phyloP scores from a whole-genome alignment of 2,113 vertebrate species.

The Eonycteris spelaea region DNA sequence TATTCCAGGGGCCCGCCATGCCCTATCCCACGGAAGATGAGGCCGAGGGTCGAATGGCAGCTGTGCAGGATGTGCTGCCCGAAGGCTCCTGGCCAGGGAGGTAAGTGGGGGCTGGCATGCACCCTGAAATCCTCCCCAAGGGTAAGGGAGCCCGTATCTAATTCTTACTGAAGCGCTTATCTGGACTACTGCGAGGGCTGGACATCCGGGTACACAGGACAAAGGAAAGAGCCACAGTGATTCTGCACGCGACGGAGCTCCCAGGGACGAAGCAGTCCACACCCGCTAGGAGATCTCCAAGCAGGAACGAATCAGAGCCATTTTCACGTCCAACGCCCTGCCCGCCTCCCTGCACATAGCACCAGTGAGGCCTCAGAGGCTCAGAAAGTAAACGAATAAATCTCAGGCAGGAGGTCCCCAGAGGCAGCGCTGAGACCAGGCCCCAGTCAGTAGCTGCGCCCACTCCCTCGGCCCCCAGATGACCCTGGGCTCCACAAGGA shows the following conservation, averaged over 20 bases:
- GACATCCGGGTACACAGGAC: fast-evolving
- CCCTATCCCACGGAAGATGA: not conserved
- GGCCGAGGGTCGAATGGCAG: not conserved
- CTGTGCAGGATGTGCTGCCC: not conserved
- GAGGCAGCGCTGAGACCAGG: not conserved
- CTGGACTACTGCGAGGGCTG: not conserved
- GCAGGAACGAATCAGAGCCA: not conserved
- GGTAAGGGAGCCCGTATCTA: too few relatives aligned
- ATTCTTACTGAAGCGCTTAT: not conserved
- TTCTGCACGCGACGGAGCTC: not conserved
- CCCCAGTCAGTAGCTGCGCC: not conserved
- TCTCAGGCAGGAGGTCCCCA: not conserved
- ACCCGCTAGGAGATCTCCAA: too few relatives aligned
- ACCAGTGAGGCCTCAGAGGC: not conserved
- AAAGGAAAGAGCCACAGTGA: not conserved
- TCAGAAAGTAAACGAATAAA: not conserved
- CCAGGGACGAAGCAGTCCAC: not conserved
- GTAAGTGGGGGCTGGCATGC: not conserved
- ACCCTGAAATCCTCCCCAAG: not conserved
- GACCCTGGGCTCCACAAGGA: too few relatives aligned
- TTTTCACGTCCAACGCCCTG: not conserved
- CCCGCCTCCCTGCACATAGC: not conserved
- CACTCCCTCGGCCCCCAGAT: fast-evolving
- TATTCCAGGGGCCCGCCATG: not conserved
- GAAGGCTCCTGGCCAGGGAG: not conserved